Base-by-base conservation (phyloP, 2,113 vertebrate genomes). In the Pipra filicauda region DNA sequence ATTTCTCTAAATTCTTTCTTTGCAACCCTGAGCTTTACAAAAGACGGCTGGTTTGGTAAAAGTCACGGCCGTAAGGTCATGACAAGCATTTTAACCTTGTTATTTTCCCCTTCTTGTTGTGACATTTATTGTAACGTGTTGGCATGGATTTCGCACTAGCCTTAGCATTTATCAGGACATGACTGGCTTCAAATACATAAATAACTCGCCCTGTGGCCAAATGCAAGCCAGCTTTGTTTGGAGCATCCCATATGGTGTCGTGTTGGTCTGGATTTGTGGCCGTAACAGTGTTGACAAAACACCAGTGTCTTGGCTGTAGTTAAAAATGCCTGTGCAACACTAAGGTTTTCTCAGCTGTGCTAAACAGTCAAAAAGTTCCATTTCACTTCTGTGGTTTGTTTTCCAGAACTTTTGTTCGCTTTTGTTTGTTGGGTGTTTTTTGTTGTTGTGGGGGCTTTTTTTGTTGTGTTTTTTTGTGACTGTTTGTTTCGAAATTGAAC, bases 231-330 rank as follows among this genome's bases (percentile, higher is more conserved):
- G 1, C 37, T 58, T 78, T n/a, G 3, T 44, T 62, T 48, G 23
- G 5, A 58, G 24, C 17, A 41, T 13, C 4, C 19, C 1, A 0
- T 46, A 16, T 20, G 22, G 9, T 35, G 12, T 2, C n/a, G 8
- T 59, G 9, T 4, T 72, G 10, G 11, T 87, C 17, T 22, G 22
- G 18, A 30, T 39, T 89, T 80, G 13, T 65, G 23, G 11, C 13
- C 69, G 8, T 31, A 57, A 24, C 4, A 14, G 4, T 12, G 9
- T 8, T 73, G 48, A 26, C 28, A 75, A 18, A 4, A 31, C 22
- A 71, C 3, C 6, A 18, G 5, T 6, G 11, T 52, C 73, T 65
- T 57, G 5, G 12, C 1, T n/a, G 2, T 2, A 39, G 14, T 12
- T 49, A 49, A 41, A 12, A 39, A 8, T 4, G 5, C 3, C 75